A percentile compares a stretch with the other conserved stretches of the same genome.
Evolutionary conservation across 2,113 vertebrate genomes (phyloP).

Genomic region (Orthonyx spaldingii): DNA sequence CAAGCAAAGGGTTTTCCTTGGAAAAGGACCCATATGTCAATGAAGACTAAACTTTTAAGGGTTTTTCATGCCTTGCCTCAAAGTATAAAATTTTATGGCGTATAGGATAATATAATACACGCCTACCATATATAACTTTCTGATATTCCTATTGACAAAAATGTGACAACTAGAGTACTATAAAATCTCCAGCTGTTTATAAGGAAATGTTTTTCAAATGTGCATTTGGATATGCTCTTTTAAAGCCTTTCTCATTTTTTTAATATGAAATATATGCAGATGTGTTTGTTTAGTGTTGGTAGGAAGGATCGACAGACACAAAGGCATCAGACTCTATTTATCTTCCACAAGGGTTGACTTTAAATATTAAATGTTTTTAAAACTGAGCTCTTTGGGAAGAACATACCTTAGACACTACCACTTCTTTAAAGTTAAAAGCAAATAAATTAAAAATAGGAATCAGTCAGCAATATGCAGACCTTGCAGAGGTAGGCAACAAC

Average conservation of each 20-base stretch:
- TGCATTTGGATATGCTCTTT: background rate
- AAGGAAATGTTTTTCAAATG: background rate
- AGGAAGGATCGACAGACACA: background rate
- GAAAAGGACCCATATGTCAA: background rate
- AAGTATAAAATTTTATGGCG: conserved; percentile 1
- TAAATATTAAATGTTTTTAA: background rate
- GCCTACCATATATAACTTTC: background rate
- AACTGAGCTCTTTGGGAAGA: background rate
- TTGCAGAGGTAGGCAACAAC: background rate
- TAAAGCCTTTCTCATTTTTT: background rate
- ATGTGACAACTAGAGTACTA: background rate
- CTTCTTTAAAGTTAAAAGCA: background rate
- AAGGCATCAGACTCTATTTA: background rate
- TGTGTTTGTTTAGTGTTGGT: background rate
- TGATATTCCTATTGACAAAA: background rate
- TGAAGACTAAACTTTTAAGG: background rate
- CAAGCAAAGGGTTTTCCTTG: background rate
- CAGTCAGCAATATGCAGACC: background rate
- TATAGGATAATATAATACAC: background rate
- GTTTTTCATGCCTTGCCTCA: background rate
- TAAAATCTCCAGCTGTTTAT: conserved; percentile 28
- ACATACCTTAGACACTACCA: background rate
- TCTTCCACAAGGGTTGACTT: background rate
- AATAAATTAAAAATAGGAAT: background rate
- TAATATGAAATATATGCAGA: background rate